phyloP scores from a whole-genome alignment of 2,797 vertebrate species.

The Salmo trutta region DNA sequence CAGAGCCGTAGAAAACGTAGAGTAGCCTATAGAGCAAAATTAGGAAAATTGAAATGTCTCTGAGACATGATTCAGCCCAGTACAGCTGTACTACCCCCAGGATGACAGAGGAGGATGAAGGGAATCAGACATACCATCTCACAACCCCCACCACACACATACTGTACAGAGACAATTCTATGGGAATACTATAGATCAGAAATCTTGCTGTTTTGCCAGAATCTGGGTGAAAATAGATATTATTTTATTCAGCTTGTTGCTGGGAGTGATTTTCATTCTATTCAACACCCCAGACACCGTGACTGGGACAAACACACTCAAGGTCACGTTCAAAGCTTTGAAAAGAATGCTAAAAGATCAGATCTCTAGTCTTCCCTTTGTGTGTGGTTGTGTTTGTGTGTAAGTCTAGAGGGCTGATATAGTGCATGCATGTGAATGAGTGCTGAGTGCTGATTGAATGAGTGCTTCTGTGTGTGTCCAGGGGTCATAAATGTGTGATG shows the following conservation, averaged over 20 bases:
- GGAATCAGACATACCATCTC: slow-evolving; percentile 47
- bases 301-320: slow-evolving; percentile 30
- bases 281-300: slow-evolving; percentile 14
- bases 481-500: slow-evolving; percentile 45
- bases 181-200: slow-evolving; percentile 52
- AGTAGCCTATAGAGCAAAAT: slow-evolving; percentile 6
- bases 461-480: slow-evolving; percentile 17
- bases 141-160: not conserved
- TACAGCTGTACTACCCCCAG: slow-evolving; percentile 39
- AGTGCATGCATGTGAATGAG: slow-evolving; percentile 8
- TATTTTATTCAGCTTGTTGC: slow-evolving; percentile 58
- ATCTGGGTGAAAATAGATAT: slow-evolving; percentile 54
- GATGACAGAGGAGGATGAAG: slow-evolving; percentile 19
- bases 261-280: slow-evolving; percentile 49
- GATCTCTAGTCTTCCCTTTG: not conserved
- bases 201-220: slow-evolving; percentile 40
- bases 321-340: slow-evolving; percentile 44
- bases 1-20: no score
- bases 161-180: not conserved
- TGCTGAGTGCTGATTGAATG: no score
- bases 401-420: slow-evolving; percentile 24
- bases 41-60: not conserved
- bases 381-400: not conserved
- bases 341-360: slow-evolving; percentile 23
- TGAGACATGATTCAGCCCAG: slow-evolving; percentile 25